Evolutionary conservation across 2,113 vertebrate genomes (phyloP), one percentile per base, ranked within the genome.

Genomic region (Melozone crissalis): DNA sequence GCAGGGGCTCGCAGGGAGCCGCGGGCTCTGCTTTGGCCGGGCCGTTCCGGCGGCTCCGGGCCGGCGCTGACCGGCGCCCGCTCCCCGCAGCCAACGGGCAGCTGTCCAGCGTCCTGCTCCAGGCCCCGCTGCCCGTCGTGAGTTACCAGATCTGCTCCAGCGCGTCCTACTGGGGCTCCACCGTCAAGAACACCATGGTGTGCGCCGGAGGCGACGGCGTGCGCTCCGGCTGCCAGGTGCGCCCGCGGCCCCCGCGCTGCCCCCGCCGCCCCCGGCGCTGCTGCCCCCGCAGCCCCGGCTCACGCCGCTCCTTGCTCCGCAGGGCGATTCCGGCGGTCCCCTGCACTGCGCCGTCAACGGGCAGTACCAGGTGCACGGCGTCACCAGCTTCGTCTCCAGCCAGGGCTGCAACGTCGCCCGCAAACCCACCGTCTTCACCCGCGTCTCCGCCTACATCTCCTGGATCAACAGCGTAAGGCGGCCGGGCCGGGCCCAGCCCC

Each of bases 121-220:
- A 99, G 97, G 99, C 98, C 2, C 98, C 93, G 92, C 98, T 99
- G 93, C 98, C 98, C 13, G 74, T 97, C 10, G 98, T 99, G 58
- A 97, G 96, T 94, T 57, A 99, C 66, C 69, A 67, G 28, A 98
- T 59, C 95, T 99, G 99, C 97, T 96, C 98, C 94, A 96, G 96
- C 69, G 3, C 44, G 3, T 94, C 96, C 54, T 99, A 98, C 98
- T 99, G 99, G 99, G 98, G 99, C 67, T 98, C 97, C 96, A 97
- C 95, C 0, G 98, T 99, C 58, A 99, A 98, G 97, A 81, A 3
- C 83, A 97, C 97, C 96, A 99, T 99, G 99, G 98, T 99, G 89
- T 99, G 99, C 12, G 98, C 98, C 5, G 99, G 99, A 7, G 99
- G 99, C 3, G 97, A 97, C 1, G 98, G 95, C 2, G 30, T 78